phyloP scores from a whole-genome alignment of 2,113 vertebrate genomes.

The Alces alces region DNA sequence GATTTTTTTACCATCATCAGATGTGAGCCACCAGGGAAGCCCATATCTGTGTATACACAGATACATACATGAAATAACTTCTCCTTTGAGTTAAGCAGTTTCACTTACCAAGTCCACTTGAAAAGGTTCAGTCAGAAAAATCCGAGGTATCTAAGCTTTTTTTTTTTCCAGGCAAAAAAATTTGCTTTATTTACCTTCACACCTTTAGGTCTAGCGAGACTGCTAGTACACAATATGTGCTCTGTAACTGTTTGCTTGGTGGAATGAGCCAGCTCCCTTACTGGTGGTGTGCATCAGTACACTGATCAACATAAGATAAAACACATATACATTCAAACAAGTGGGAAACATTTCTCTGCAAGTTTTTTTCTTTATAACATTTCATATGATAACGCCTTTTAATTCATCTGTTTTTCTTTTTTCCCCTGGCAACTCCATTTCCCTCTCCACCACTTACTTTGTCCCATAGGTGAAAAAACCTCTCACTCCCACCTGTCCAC shows the following conservation, averaged over 20 bases:
- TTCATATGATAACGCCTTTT: neutral
- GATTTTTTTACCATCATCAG: neutral
- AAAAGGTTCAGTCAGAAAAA: neutral
- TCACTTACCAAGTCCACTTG: neutral
- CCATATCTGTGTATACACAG: neutral
- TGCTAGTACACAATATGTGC: neutral
- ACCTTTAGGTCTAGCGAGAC: neutral
- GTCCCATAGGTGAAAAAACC: neutral
- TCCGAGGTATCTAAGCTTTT: neutral
- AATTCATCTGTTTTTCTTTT: neutral
- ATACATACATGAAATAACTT: neutral
- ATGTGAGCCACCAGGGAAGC: neutral
- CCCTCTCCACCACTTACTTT: neutral
- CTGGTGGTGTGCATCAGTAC: neutral
- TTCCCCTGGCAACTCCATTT: neutral
- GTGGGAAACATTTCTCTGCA: neutral
- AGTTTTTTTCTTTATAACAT: neutral
- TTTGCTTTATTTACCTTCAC: neutral
- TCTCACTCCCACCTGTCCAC: conserved; percentile 8
- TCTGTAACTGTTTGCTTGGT: neutral
- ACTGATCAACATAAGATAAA: neutral
- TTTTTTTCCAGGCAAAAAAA: neutral
- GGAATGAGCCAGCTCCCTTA: neutral
- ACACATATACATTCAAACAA: neutral
- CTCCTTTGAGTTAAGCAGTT: conserved; percentile 15